Conservation (phyloP, 2,113 vertebrate species). For the Crotophaga sulcirostris region DNA sequence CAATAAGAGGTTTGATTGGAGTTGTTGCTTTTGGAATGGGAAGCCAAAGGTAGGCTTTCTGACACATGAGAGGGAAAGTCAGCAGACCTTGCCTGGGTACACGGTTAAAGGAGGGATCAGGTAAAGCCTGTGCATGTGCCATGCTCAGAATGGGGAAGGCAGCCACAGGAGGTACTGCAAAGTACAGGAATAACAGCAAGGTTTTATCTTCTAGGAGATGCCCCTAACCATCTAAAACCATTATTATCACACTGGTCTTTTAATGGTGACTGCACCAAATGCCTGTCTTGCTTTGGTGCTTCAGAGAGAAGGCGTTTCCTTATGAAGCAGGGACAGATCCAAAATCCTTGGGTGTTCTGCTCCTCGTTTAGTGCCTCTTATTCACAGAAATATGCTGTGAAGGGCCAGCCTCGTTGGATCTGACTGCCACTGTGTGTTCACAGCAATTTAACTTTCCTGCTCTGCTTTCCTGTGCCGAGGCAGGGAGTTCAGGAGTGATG, state of each 20-base stretch:
- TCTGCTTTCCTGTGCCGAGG: not conserved
- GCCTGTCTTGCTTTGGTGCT: not conserved
- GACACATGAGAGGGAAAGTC: not conserved
- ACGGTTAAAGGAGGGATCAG: not conserved
- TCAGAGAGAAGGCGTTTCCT: not conserved
- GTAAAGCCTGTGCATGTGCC: not conserved
- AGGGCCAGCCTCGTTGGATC: not conserved
- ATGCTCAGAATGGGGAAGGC: not conserved
- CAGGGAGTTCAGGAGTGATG: slow-evolving; percentile 19
- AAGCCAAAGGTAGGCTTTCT: not conserved
- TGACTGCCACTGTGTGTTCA: not conserved
- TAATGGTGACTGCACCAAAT: not conserved
- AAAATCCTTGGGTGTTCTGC: not conserved
- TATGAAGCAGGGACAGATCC: not conserved
- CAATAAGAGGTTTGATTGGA: not conserved
- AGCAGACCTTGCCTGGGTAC: not conserved
- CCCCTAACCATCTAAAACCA: not conserved
- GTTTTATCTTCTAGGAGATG: not conserved
- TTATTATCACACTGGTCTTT: not conserved
- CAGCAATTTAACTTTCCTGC: slow-evolving; percentile 36
- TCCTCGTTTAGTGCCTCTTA: slow-evolving; percentile 16
- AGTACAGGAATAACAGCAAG: not conserved
- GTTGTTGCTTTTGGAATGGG: not conserved
- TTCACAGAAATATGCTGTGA: slow-evolving; percentile 11
- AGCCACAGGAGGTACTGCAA: not conserved